Conservation (phyloP, 2,797 vertebrate genomes). For the Chelon auratus region DNA sequence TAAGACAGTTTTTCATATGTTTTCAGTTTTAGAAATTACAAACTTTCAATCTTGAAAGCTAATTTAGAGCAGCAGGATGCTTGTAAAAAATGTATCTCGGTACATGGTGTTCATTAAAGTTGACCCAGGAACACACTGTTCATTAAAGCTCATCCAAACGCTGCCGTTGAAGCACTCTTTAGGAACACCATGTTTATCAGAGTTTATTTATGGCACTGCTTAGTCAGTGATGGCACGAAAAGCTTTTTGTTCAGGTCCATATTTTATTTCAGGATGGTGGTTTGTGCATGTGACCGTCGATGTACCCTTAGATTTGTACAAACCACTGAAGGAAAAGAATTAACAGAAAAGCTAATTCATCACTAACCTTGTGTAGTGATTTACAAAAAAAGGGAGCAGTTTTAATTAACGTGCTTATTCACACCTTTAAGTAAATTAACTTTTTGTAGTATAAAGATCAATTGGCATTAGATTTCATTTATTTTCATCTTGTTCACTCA, state of each 20-base stretch:
- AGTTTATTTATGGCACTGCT: background rate
- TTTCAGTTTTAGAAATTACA: background rate
- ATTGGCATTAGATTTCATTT: background rate
- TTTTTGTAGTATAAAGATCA: background rate
- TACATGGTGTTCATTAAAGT: background rate
- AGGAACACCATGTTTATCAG: background rate
- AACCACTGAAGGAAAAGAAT: too few species aligned
- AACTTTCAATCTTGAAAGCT: conserved; percentile 3
- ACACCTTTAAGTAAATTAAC: background rate
- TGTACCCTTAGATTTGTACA: too few species aligned
- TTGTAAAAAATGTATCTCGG: background rate
- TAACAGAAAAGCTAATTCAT: too few species aligned
- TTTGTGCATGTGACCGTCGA: background rate
- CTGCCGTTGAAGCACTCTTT: too few species aligned
- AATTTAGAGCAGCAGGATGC: conserved; percentile 1
- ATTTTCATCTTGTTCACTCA: background rate
- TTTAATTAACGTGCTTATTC: background rate
- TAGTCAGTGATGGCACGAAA: too few species aligned
- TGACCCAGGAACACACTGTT: background rate
- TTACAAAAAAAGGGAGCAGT: too few species aligned
- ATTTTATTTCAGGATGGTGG: background rate
- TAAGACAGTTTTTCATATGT: background rate
- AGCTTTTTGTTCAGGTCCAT: too few species aligned
- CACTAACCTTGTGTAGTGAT: too few species aligned
- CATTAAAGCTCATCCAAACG: background rate